A percentile compares a stretch with the other conserved stretches of the same genome.
Evolutionary conservation across 2,888 invertebrate genomes (phyloP).

Genomic region (Eledona agricola): DNA sequence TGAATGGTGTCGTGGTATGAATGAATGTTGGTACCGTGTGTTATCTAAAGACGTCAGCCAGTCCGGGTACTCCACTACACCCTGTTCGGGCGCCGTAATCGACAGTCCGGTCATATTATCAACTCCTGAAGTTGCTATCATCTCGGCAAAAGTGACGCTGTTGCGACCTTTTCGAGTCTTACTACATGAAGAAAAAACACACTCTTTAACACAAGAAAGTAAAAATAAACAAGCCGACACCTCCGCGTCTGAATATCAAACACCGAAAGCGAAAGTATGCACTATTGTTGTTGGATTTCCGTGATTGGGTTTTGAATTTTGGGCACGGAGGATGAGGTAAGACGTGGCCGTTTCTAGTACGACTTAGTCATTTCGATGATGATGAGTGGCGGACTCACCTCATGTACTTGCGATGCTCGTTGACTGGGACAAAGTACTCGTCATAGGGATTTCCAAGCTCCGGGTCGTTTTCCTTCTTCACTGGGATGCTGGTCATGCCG

Average conservation of each 20-base stretch:
- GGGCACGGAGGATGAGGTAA: conserved; percentile 2
- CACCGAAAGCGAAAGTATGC: conserved; percentile 33
- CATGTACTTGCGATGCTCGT: conserved; percentile 85
- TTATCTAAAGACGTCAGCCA: conserved; percentile 63
- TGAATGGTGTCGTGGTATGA: conserved; percentile 40
- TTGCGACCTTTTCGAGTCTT: conserved; percentile 54
- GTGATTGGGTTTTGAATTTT: conserved; percentile 8
- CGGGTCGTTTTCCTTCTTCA: conserved; percentile 73
- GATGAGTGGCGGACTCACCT: conserved; percentile 66
- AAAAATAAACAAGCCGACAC: conserved; percentile 6
- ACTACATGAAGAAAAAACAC: conserved; percentile 39
- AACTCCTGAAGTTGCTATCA: conserved; percentile 57
- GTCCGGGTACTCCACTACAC: conserved; percentile 68
- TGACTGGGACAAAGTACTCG: conserved; percentile 86
- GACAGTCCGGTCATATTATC: conserved; percentile 65
- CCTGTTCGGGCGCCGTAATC: conserved; percentile 66
- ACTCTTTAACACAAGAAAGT: neutral
- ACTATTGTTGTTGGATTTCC: conserved; percentile 9
- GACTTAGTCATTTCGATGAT: neutral
- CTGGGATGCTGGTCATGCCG: conserved; percentile 63
- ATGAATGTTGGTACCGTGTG: conserved; percentile 59
- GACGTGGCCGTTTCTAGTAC: conserved; percentile 10
- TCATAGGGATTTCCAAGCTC: conserved; percentile 78
- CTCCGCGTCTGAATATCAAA: conserved; percentile 20
- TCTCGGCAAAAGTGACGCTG: conserved; percentile 62